A percentile compares a stretch with the other conserved stretches of the same genome.
Conservation (phyloP, 1,140 invertebrate genomes). For the Neodiprion lecontei region DNA sequence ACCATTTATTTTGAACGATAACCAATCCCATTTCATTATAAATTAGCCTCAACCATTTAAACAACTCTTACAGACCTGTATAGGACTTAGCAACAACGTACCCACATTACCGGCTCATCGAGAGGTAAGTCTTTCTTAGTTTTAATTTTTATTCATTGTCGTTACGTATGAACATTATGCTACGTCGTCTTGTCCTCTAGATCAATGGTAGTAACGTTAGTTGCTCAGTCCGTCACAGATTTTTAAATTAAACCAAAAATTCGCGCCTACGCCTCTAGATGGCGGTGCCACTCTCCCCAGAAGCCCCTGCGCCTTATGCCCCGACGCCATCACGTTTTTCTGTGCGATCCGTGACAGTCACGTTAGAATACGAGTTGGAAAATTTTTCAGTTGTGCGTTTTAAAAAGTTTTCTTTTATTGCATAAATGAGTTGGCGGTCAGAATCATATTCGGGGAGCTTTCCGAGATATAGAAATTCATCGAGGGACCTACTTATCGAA, state of each 20-base stretch:
- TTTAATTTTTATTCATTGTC: too few relatives aligned
- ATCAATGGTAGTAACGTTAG: conserved; percentile 24
- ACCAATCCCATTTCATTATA: too few relatives aligned
- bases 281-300: conserved; percentile 6
- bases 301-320: conserved; percentile 19
- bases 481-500: neutral
- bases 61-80: too few relatives aligned
- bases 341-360: conserved; percentile 26
- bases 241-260: conserved; percentile 16
- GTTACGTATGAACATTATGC: conserved; percentile 26
- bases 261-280: conserved; percentile 8
- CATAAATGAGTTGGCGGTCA: neutral
- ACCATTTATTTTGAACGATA: too few relatives aligned
- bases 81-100: too few relatives aligned
- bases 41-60: too few relatives aligned
- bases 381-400: conserved; percentile 15
- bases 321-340: conserved; percentile 24
- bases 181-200: neutral
- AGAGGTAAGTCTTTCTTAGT: too few relatives aligned
- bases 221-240: conserved; percentile 16
- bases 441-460: neutral
- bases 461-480: neutral
- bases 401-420: conserved; percentile 11
- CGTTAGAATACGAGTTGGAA: conserved; percentile 17
- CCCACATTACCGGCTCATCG: too few relatives aligned